phyloP scores from a whole-genome alignment of 2,113 vertebrate genomes.

The Pygathrix nemaeus region DNA sequence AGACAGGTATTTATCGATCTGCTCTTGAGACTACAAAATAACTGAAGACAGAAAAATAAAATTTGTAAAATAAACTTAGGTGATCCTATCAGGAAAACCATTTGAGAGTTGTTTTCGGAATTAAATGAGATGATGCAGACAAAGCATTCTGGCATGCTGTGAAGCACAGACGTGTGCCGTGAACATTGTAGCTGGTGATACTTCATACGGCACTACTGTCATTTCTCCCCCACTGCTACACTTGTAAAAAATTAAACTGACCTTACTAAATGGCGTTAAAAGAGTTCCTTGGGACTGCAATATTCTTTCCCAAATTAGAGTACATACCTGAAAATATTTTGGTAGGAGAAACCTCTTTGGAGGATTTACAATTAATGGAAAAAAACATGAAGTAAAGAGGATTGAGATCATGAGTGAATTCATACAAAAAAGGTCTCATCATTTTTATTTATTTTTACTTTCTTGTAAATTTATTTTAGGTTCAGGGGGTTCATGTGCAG shows the following conservation, averaged over 20 bases:
- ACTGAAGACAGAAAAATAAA: constrained; percentile 20
- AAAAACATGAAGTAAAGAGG: not conserved
- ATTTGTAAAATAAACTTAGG: constrained; percentile 22
- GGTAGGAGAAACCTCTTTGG: not conserved
- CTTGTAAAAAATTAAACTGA: not conserved
- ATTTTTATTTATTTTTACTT: not conserved
- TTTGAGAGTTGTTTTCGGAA: not conserved
- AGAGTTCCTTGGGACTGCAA: not conserved
- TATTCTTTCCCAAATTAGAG: not conserved
- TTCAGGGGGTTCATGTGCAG: too few species aligned
- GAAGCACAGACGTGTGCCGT: rapidly evolving
- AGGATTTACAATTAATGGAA: not conserved
- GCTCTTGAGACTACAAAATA: constrained; percentile 18
- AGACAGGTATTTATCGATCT: not conserved
- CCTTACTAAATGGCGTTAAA: not conserved
- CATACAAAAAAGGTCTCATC: not conserved
- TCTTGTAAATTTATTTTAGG: too few species aligned
- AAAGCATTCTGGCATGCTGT: not conserved
- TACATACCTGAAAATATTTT: not conserved
- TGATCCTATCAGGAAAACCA: not conserved
- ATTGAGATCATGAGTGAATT: not conserved
- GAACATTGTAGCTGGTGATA: not conserved
- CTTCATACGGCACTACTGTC: not conserved
- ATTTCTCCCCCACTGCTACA: not conserved
- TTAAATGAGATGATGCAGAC: not conserved